Evolutionary conservation across 2,113 vertebrate genomes (phyloP), one percentile per base, ranked within the genome.

Genomic region (Edolisoma coerulescens): DNA sequence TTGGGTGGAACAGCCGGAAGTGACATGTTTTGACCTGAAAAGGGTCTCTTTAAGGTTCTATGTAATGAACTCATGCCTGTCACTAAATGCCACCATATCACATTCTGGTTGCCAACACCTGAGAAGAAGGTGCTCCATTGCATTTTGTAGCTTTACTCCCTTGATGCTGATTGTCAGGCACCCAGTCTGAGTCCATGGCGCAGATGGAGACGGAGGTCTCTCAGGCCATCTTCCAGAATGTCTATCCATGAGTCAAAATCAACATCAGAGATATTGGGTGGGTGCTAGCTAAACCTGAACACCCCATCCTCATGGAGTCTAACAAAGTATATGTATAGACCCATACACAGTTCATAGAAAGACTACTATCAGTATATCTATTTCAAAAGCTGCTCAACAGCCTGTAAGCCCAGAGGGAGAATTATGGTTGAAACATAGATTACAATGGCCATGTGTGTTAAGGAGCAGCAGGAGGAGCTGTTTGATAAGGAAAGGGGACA

Each of bases 111-210:
- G 14, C 53, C 52, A 81, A 5, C 2, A 59, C 35, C 44, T 60
- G 35, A 59, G 61, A 64, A 50, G 28, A 64, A 50, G 12, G 19
- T 45, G 28, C 41, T 87, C 30, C 45, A 32, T 8, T 84, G 56
- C 16, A 4, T 56, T 84, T 32, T 49, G 21, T 26, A 87, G 56
- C 73, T 41, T 87, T 65, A 21, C 15, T 32, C 27, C 24, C 57
- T 71, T 0, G 0, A 4, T 56, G 42, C 22, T 52, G 26, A 24
- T 37, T 52, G 33, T 42, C 56, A 52, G 57, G 41, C 26, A 71
- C 15, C 2, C 52, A n/a, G 7, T 33, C n/a, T n/a, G 33, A 84
- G 37, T 47, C 26, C 16, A 17, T 1, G 10, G 33, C 15, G 3
- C 35, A 69, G 35, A 74, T 16, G 12, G 22, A 52, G 47, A 53